A percentile compares a stretch with the other conserved stretches of the same genome.
phyloP scores from a whole-genome alignment of 2,113 vertebrate species.

The Lepisosteus oculatus region DNA sequence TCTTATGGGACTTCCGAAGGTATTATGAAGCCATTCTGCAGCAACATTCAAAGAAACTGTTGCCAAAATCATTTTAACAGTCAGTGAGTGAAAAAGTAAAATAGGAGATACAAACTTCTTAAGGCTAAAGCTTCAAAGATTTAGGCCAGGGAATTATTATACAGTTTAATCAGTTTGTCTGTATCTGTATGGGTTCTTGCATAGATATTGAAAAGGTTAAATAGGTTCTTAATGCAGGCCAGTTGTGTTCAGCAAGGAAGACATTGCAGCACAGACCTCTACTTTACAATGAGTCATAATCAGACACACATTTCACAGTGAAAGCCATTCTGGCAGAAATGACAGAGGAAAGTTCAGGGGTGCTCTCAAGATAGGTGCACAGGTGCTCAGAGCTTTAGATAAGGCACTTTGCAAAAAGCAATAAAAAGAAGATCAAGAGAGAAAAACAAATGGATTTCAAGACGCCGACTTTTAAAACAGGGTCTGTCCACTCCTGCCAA shows the following conservation, averaged over 20 bases:
- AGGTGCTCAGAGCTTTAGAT: conserved; percentile 2
- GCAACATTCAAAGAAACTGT: no score
- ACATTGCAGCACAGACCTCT: not conserved
- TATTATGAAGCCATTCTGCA: no score
- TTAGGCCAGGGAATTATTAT: not conserved
- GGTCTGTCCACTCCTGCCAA: not conserved
- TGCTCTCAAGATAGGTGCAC: not conserved
- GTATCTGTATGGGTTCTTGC: not conserved
- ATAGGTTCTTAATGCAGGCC: not conserved
- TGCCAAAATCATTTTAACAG: no score
- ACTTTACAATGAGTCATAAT: not conserved
- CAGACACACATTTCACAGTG: not conserved
- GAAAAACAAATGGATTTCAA: not conserved
- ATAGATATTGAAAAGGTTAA: not conserved
- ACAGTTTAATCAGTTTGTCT: not conserved
- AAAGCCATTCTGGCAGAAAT: not conserved
- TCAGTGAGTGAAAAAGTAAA: no score
- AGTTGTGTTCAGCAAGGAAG: not conserved
- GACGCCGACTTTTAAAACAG: not conserved
- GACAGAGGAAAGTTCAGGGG: not conserved
- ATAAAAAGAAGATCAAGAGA: not conserved
- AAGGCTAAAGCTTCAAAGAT: no score
- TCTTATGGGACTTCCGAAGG: no score
- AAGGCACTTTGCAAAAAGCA: not conserved
- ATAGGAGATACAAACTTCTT: no score